These are phyloP conservation scores for Poecilus cupreus DNA, from an alignment of 2,888 invertebrate genomes.

Conservation along the genomic window DNA sequence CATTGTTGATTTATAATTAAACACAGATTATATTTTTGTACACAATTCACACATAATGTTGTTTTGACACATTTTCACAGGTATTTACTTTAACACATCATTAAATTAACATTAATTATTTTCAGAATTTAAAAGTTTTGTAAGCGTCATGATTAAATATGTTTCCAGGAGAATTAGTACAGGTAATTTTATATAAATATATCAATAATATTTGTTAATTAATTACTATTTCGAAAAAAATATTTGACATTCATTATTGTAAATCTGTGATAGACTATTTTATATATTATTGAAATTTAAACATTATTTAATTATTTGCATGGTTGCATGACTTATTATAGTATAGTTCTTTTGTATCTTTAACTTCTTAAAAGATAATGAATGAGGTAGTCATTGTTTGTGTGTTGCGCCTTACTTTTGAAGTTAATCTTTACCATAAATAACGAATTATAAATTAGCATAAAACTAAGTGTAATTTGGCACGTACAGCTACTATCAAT, in stretches of 20 bases:
- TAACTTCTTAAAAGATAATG: background rate
- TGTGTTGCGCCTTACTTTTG: too few relatives aligned
- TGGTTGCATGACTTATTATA: too few relatives aligned
- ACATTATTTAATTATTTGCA: too few relatives aligned
- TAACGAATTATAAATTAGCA: background rate
- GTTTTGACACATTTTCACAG: conserved; percentile 38
- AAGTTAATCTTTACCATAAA: background rate
- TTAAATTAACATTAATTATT: conserved; percentile 37
- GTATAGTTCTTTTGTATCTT: too few relatives aligned
- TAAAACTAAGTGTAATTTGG: conserved; percentile 5
- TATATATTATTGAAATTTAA: too few relatives aligned
- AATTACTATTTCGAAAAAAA: too few relatives aligned
- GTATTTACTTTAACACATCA: conserved; percentile 25
- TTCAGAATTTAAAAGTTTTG: background rate
- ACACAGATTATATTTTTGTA: conserved; percentile 36
- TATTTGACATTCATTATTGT: too few relatives aligned
- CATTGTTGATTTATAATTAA: conserved; percentile 27
- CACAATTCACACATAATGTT: conserved; percentile 30
- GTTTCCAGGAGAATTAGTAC: background rate
- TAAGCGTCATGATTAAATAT: conserved; percentile 5
- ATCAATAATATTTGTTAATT: background rate
- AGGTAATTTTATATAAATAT: background rate
- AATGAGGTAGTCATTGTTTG: too few relatives aligned
- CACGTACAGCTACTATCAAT: background rate
- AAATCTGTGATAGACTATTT: too few relatives aligned